phyloP scores from a whole-genome alignment of 2,888 invertebrate species.

The Heliconius hortense region DNA sequence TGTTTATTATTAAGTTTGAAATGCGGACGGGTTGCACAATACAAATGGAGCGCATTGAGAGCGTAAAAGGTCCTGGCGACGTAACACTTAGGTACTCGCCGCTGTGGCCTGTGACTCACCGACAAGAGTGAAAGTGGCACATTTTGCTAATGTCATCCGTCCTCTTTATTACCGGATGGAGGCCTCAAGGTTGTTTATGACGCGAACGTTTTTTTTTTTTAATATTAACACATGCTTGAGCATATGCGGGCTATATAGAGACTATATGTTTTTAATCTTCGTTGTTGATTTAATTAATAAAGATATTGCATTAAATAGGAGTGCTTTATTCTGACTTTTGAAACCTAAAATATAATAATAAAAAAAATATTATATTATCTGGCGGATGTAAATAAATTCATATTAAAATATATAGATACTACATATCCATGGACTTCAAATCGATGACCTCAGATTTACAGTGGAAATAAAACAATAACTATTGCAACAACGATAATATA shows the following conservation, averaged over 20 bases:
- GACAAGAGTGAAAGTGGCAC: constrained; percentile 72
- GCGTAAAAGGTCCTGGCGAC: constrained; percentile 66
- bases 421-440: no score
- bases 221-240: constrained; percentile 1
- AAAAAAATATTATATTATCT: no score
- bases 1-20: constrained; percentile 53
- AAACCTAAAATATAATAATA: neutral
- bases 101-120: constrained; percentile 60
- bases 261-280: neutral
- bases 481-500: neutral
- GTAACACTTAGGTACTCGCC: constrained; percentile 49
- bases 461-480: neutral
- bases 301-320: neutral
- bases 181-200: constrained; percentile 27
- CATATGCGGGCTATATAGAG: neutral
- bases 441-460: neutral
- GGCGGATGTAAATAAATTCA: no score
- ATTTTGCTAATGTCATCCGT: constrained; percentile 50
- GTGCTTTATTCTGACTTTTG: neutral
- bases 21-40: constrained; percentile 70
- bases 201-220: constrained; percentile 2
- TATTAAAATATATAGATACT: no score
- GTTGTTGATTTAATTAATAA: neutral
- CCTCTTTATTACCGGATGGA: constrained; percentile 30
- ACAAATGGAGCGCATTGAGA: constrained; percentile 54